Percentiles rank a stretch among this genome's conserved stretches.
Evolutionary conservation across 1,140 invertebrate genomes (phyloP).

Genomic region (Vollenhovia emeryi): DNA sequence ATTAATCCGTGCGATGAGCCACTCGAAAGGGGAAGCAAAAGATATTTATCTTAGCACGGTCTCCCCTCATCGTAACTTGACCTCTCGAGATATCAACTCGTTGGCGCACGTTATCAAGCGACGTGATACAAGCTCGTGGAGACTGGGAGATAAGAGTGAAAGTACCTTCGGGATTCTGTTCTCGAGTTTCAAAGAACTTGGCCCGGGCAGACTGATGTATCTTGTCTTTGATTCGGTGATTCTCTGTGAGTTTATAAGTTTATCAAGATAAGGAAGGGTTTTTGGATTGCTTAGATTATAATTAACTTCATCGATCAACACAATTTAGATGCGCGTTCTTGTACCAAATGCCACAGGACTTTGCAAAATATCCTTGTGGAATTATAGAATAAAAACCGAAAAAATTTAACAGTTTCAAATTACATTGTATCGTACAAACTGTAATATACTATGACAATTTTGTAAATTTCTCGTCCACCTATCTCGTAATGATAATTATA

Average conservation of each 20-base stretch:
- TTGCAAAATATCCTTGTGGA: background rate
- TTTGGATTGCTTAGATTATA: constrained; percentile 1
- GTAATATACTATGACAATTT: background rate
- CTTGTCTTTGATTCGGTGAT: constrained; percentile 39
- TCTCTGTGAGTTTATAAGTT: constrained; percentile 35
- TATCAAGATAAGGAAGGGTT: background rate
- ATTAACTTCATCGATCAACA: constrained; percentile 1
- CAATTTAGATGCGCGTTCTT: background rate
- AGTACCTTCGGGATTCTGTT: constrained; percentile 48
- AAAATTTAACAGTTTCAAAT: background rate
- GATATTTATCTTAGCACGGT: constrained; percentile 58
- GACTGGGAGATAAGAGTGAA: constrained; percentile 60
- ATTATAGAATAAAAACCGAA: constrained; percentile 5
- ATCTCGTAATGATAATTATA: background rate
- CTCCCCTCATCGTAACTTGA: constrained; percentile 59
- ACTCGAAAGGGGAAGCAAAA: constrained; percentile 36
- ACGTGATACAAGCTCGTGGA: constrained; percentile 34
- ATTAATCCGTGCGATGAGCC: constrained; percentile 37
- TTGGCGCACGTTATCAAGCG: constrained; percentile 32
- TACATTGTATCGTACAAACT: background rate
- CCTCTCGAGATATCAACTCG: constrained; percentile 51
- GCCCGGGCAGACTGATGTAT: background rate
- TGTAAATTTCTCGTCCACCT: background rate
- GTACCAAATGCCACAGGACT: background rate
- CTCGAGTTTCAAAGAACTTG: constrained; percentile 29